Evolutionary conservation across 2,888 invertebrate genomes (phyloP).

Genomic region (Meghimatium bilineatum): DNA sequence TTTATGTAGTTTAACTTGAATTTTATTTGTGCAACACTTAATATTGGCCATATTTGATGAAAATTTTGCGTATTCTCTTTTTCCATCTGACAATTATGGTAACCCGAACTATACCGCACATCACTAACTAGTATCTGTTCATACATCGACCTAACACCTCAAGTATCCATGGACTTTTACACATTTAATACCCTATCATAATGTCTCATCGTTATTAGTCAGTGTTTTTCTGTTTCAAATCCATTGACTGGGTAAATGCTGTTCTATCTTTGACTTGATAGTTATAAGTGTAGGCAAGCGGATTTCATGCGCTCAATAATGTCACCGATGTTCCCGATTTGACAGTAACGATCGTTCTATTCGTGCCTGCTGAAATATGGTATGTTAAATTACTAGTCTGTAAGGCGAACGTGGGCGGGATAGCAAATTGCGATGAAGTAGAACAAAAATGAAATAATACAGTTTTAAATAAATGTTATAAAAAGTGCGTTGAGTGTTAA

Average conservation of each 20-base stretch:
- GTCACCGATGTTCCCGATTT: constrained; percentile 6
- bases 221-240: neutral
- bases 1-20: too few species aligned
- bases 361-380: neutral
- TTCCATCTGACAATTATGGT: too few species aligned
- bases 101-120: neutral
- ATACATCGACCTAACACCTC: constrained; percentile 1
- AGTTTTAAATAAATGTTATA: too few species aligned
- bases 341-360: constrained; percentile 8
- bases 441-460: too few species aligned
- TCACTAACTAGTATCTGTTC: neutral
- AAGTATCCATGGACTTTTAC: neutral
- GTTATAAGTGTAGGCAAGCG: neutral
- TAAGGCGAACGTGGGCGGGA: neutral
- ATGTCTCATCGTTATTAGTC: neutral
- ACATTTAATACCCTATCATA: neutral
- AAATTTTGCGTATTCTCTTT: too few species aligned
- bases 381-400: neutral
- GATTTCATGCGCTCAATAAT: neutral
- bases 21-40: too few species aligned
- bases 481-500: neutral
- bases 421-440: too few species aligned
- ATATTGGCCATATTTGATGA: too few species aligned
- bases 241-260: neutral
- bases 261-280: neutral